A percentile compares a stretch with the other conserved stretches of the same genome.
Evolutionary conservation across 2,888 invertebrate species (phyloP).

Genomic region (Microctonus aethiopoides): DNA sequence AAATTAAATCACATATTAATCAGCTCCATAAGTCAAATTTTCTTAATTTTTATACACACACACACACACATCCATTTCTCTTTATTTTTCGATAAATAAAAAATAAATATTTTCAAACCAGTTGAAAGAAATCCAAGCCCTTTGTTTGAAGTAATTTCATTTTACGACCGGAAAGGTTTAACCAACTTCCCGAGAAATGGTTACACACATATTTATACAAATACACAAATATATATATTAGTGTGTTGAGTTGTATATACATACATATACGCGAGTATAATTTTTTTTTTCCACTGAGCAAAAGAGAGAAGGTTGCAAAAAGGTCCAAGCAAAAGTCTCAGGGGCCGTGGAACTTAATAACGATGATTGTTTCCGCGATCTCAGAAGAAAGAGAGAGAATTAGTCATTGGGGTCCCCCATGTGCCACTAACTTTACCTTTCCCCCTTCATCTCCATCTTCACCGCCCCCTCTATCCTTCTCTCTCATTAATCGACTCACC

Average conservation of each 20-base stretch:
- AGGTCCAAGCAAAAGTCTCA: slow-evolving; percentile 29
- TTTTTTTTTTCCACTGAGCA: slow-evolving; percentile 12
- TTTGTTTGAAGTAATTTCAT: slow-evolving; percentile 34
- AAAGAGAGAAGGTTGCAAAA: slow-evolving; percentile 20
- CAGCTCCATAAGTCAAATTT: no score
- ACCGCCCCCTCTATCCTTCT: neutral
- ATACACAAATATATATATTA: neutral
- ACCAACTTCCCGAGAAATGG: slow-evolving; percentile 34
- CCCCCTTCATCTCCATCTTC: neutral
- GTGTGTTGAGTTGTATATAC: slow-evolving; percentile 23
- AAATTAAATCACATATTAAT: no score
- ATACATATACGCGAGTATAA: neutral
- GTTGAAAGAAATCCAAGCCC: slow-evolving; percentile 27
- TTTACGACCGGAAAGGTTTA: slow-evolving; percentile 37
- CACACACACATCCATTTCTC: neutral
- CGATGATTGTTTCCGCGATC: slow-evolving; percentile 60
- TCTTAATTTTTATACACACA: no score
- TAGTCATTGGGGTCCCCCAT: slow-evolving; percentile 7
- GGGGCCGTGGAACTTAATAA: slow-evolving; percentile 55
- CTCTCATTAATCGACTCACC: slow-evolving; percentile 41
- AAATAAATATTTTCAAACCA: slow-evolving; percentile 2
- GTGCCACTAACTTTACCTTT: slow-evolving; percentile 2
- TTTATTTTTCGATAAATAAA: slow-evolving; percentile 2
- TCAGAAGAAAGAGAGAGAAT: slow-evolving; percentile 32
- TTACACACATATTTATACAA: neutral